A percentile compares a stretch with the other conserved stretches of the same genome.
These are phyloP conservation scores for Polydrusus tereticollis DNA, from an alignment of 2,888 invertebrate genomes.

Conservation along the genomic window DNA sequence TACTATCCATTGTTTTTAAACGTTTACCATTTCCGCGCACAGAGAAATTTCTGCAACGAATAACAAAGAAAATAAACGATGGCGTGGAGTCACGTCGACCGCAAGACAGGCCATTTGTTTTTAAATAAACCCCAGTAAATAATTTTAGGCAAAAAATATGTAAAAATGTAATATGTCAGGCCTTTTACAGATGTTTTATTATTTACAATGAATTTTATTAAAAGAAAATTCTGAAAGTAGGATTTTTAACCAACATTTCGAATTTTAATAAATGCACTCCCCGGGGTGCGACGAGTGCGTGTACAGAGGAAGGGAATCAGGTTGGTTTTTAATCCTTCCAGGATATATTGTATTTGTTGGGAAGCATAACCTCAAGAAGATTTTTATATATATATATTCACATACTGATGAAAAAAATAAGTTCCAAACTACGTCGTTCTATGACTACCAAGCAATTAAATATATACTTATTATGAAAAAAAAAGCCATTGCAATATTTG, in stretches of 20 bases:
- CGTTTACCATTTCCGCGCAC: constrained; percentile 11
- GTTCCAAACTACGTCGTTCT: too few species aligned
- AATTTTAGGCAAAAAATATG: constrained; percentile 11
- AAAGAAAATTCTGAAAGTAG: not conserved
- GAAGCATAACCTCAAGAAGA: too few species aligned
- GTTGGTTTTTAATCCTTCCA: too few species aligned
- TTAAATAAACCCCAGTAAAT: constrained; percentile 17
- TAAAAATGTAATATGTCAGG: constrained; percentile 2
- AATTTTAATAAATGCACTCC: too few species aligned
- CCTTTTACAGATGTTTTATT: not conserved
- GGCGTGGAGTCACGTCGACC: constrained; percentile 13
- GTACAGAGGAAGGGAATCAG: too few species aligned
- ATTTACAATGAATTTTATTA: not conserved
- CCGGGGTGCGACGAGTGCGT: too few species aligned
- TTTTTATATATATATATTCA: too few species aligned
- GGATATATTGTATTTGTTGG: too few species aligned
- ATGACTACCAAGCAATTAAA: too few species aligned
- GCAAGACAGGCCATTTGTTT: constrained; percentile 19
- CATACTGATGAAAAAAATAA: too few species aligned
- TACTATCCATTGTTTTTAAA: constrained; percentile 12
- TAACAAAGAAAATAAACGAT: constrained; percentile 20
- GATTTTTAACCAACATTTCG: not conserved
- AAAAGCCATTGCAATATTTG: too few species aligned
- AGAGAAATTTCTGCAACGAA: constrained; percentile 10
- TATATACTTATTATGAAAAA: too few species aligned